A percentile compares a stretch with the other conserved stretches of the same genome.
Evolutionary conservation across 2,797 vertebrate genomes (phyloP).

Genomic region (Darevskia nairensis): DNA sequence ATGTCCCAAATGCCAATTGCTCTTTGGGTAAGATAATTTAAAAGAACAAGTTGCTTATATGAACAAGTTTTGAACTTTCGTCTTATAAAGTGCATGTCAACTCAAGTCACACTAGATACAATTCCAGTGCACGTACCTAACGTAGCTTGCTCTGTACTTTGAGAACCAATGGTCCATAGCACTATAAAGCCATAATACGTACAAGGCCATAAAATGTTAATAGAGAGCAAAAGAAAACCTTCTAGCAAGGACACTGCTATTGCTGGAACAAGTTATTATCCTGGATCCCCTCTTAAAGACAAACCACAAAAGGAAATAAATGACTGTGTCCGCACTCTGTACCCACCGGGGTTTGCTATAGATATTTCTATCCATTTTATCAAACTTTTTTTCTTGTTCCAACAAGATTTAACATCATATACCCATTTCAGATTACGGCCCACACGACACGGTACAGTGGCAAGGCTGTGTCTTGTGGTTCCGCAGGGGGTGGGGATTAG

Average conservation of each 20-base stretch:
- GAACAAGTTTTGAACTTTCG: background rate
- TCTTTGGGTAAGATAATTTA: background rate
- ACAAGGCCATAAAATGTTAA: background rate
- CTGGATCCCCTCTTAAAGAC: constrained; percentile 7
- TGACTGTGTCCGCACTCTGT: background rate
- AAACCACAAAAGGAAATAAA: constrained; percentile 6
- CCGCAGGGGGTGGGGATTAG: background rate
- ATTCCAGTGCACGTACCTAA: background rate
- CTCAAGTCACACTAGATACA: background rate
- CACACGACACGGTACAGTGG: background rate
- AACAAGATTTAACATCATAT: background rate
- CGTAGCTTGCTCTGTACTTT: background rate
- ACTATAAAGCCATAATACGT: background rate
- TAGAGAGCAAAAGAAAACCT: background rate
- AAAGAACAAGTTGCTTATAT: background rate
- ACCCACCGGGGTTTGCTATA: background rate
- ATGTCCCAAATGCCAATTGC: background rate
- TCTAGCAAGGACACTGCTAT: constrained; percentile 16
- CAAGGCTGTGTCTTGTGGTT: background rate
- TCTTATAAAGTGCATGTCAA: background rate
- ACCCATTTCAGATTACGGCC: background rate
- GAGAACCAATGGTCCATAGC: background rate
- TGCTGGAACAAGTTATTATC: constrained; percentile 14
- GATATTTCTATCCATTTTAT: background rate
- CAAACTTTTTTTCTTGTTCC: background rate